Evolutionary conservation across 2,113 vertebrate species (phyloP).

Genomic region (Picathartes gymnocephalus): DNA sequence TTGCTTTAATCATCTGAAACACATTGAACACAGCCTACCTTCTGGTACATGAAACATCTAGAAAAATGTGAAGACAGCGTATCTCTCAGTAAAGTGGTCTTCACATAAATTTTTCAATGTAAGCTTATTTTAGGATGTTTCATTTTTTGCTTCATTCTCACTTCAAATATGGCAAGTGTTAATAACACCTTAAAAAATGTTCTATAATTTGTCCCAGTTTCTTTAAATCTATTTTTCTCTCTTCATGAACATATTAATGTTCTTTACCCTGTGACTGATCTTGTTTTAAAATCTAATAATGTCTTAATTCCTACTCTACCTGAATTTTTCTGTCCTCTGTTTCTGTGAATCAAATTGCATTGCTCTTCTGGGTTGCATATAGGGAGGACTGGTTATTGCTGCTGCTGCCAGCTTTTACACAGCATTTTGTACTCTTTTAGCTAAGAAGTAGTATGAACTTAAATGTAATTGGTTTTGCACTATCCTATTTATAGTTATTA

Average conservation of each 20-base stretch:
- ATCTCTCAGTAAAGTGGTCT: background rate
- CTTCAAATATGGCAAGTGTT: background rate
- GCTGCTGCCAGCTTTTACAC: background rate
- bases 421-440: background rate
- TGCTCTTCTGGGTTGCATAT: background rate
- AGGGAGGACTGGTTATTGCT: background rate
- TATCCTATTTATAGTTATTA: background rate
- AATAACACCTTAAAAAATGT: slow-evolving; percentile 18
- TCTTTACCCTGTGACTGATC: background rate
- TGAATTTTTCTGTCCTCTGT: background rate
- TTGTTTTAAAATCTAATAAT: background rate
- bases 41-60: background rate
- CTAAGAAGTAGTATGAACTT: background rate
- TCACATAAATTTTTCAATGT: background rate
- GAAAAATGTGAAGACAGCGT: background rate
- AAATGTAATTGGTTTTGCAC: background rate
- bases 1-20: background rate
- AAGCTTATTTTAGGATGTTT: background rate
- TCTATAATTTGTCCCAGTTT: background rate
- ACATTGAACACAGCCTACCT: background rate
- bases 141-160: background rate
- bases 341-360: background rate
- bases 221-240: background rate
- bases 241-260: background rate
- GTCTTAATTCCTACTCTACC: background rate